Conservation (phyloP, 2,113 vertebrate species). For the Indicator maculatus region DNA sequence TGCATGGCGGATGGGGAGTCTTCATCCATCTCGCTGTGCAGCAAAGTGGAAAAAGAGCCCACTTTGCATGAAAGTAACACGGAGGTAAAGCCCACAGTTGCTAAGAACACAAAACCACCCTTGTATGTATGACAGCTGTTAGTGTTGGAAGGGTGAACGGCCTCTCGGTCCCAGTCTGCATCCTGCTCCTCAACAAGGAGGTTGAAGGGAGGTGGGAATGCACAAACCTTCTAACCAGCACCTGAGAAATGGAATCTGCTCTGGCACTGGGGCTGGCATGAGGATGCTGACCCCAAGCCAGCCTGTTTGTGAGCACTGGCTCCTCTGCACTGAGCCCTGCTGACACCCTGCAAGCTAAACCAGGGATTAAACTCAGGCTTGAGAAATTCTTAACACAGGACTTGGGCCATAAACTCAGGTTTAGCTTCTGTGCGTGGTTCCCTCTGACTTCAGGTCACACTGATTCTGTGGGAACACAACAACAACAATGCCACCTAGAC, state of each 20-base stretch:
- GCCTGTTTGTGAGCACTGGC: fast-evolving
- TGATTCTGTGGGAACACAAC: neutral
- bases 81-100: neutral
- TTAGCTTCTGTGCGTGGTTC: neutral
- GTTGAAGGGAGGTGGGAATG: neutral
- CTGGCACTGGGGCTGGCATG: fast-evolving
- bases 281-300: fast-evolving
- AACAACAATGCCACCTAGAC: too few relatives aligned
- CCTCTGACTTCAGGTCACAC: neutral
- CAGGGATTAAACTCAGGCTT: fast-evolving
- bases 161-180: neutral
- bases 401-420: neutral
- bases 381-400: neutral
- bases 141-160: fast-evolving
- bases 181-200: neutral
- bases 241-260: neutral
- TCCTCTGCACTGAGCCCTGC: neutral
- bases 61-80: neutral
- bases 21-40: fast-evolving
- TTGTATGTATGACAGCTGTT: neutral
- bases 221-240: neutral
- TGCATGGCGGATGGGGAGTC: fast-evolving
- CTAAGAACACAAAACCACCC: neutral
- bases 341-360: fast-evolving
- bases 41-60: neutral